Base-by-base conservation (phyloP, 2,113 vertebrate species). In the Melanotaenia duboulayi region DNA sequence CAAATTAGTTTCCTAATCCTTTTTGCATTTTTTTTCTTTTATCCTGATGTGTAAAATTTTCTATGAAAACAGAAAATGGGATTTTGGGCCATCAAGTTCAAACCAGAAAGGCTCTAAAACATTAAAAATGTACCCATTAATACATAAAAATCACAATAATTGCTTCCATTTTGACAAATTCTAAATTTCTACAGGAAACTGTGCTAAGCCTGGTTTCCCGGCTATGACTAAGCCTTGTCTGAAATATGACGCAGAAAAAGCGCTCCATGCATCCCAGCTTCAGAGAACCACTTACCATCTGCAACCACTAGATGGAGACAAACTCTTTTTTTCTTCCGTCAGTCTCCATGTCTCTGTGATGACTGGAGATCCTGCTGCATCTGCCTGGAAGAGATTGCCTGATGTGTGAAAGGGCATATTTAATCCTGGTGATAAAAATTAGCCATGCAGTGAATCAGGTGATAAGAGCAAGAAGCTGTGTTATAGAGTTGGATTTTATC, bases 391-490 rank as follows among this genome's bases (percentile, higher is more conserved):
- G 13, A 82, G 82, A 72, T 84, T 54, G 85, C 65, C 55, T 72
- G 2, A 28, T 42, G 81, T 82, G 52, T 76, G 55, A 66, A 37
- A 65, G 81, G 74, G 55, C 66, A 39, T n/a, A 28, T 40, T 32
- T 67, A 69, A 85, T 64, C 78, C 85, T 42, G 44, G 39, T 65
- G 71, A 86, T 89, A 85, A 86, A 11, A 25, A 37, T 63, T 40
- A 49, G 10, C 28, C 48, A n/a, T 39, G 56, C 77, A 74, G 63
- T 84, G 87, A 87, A 76, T 69, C 11, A 0, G 12, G 3, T 76
- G 84, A 91, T 85, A 89, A 77, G 74, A 74, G 42, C 71, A 37
- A 79, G 57, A 71, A 68, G 52, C 49, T 55, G 48, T 70, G 81
- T 20, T 55, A 63, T 52, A 78, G 11, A n/a, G 28, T 8, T 72